A percentile compares a stretch with the other conserved stretches of the same genome.
Evolutionary conservation across 2,888 invertebrate species (phyloP).

Genomic region (Sericinus montela): DNA sequence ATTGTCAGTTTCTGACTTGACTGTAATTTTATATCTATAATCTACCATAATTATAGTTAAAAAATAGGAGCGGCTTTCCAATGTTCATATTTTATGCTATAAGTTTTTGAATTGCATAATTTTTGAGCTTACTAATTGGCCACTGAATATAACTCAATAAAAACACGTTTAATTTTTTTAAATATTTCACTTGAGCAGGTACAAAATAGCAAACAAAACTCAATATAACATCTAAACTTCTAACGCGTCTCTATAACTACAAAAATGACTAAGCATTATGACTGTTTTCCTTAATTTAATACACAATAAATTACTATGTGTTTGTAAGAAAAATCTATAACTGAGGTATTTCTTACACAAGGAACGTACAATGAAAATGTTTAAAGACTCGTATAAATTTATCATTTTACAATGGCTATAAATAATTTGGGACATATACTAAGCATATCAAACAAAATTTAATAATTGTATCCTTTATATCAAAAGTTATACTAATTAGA

Average conservation of each 20-base stretch:
- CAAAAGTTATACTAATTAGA: not conserved
- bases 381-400: conserved; percentile 16
- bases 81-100: not conserved
- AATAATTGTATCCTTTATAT: not conserved
- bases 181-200: conserved; percentile 41
- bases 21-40: too few relatives aligned
- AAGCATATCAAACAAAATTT: not conserved
- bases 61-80: too few relatives aligned
- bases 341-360: conserved; percentile 62
- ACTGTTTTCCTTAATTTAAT: conserved; percentile 57
- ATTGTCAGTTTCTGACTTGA: too few relatives aligned
- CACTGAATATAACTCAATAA: not conserved
- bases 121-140: not conserved
- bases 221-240: conserved; percentile 25
- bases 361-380: conserved; percentile 43
- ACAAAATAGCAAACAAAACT: conserved; percentile 45
- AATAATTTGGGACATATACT: not conserved
- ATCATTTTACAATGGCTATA: not conserved
- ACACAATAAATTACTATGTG: conserved; percentile 53
- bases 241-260: conserved; percentile 44
- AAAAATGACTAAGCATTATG: conserved; percentile 72
- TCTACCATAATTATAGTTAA: too few relatives aligned
- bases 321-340: conserved; percentile 37
- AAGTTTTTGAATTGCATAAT: conserved; percentile 10
- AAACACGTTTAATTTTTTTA: not conserved